These are phyloP conservation scores for Listronotus bonariensis DNA, from an alignment of 1,140 invertebrate genomes.

Conservation along the genomic window DNA sequence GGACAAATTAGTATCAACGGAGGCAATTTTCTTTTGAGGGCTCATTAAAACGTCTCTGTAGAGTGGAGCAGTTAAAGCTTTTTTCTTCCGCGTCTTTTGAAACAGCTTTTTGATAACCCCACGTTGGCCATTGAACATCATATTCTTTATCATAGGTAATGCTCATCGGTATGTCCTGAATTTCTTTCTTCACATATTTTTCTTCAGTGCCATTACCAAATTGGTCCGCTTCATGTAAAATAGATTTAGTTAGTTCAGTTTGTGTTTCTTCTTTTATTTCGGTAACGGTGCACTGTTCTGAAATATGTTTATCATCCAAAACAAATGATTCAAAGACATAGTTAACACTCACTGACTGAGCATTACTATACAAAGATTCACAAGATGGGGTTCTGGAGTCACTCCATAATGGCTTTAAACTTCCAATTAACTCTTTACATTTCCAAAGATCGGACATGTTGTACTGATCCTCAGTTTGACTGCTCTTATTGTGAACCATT, in stretches of 20 bases:
- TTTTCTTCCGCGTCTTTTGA: conserved; percentile 8
- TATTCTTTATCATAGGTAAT: conserved; percentile 1
- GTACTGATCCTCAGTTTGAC: conserved; percentile 11
- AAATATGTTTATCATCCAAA: neutral
- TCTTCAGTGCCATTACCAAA: neutral
- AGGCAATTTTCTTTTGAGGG: neutral
- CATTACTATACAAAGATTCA: conserved; percentile 1
- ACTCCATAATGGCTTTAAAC: conserved; percentile 12
- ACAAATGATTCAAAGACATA: neutral
- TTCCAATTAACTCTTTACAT: conserved; percentile 9
- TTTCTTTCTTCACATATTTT: neutral
- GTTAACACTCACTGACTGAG: neutral
- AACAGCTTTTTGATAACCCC: conserved; percentile 5
- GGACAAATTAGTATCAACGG: neutral
- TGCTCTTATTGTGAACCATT: neutral
- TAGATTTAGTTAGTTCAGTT: too few species aligned
- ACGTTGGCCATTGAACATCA: neutral
- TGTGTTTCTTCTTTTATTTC: too few species aligned
- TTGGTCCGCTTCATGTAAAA: neutral
- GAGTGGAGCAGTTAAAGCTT: neutral
- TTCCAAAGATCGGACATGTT: conserved; percentile 5
- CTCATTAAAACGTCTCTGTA: neutral
- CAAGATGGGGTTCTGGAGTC: neutral
- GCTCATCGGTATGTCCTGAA: neutral
- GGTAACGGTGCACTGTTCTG: too few species aligned